Evolutionary conservation across 2,113 vertebrate species (phyloP).

Genomic region (Tachycineta bicolor): DNA sequence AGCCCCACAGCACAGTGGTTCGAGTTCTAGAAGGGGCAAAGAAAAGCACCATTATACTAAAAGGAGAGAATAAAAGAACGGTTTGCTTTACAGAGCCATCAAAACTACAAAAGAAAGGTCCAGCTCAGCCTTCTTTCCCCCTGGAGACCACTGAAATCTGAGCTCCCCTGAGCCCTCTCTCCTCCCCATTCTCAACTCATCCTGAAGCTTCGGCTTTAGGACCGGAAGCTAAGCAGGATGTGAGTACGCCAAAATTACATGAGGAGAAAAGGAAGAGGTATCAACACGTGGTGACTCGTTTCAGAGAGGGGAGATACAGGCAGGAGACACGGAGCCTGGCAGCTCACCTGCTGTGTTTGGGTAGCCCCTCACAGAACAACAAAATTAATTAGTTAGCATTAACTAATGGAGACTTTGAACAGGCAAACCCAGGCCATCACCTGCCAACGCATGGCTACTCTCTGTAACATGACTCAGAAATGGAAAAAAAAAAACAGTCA

Average conservation of each 20-base stretch:
- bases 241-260: rapidly evolving
- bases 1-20: not conserved
- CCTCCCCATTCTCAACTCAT: not conserved
- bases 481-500: not conserved
- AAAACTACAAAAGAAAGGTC: not conserved
- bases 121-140: not conserved
- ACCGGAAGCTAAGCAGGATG: not conserved
- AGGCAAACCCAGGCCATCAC: not conserved
- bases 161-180: not conserved
- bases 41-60: not conserved
- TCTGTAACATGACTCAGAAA: not conserved
- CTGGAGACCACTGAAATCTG: not conserved
- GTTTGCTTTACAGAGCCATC: not conserved
- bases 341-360: not conserved
- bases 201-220: not conserved
- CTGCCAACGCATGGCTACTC: not conserved
- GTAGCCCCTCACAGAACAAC: not conserved
- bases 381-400: not conserved
- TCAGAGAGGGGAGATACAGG: not conserved
- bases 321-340: not conserved
- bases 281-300: not conserved
- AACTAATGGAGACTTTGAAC: not conserved
- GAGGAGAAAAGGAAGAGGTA: not conserved
- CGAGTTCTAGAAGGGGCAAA: not conserved
- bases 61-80: not conserved